A percentile compares a stretch with the other conserved stretches of the same genome.
Evolutionary conservation across 2,888 invertebrate species (phyloP).

Genomic region (Chesias legatella): DNA sequence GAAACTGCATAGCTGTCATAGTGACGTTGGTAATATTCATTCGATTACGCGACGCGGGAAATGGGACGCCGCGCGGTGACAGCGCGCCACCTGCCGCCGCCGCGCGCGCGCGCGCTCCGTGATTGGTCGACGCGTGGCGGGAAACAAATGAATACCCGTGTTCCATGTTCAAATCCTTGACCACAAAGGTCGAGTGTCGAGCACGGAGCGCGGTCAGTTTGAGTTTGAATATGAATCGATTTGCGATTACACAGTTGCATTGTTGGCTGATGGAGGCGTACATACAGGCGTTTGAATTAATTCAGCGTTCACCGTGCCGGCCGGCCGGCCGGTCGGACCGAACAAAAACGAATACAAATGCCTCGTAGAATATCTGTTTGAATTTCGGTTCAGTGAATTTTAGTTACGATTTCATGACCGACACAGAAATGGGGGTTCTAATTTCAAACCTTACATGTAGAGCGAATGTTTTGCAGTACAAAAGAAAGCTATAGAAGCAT

Average conservation of each 20-base stretch:
- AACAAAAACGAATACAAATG: constrained; percentile 1
- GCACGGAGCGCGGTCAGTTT: constrained; percentile 34
- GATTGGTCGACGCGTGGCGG: constrained; percentile 39
- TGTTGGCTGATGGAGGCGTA: constrained; percentile 6
- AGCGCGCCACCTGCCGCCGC: constrained; percentile 62
- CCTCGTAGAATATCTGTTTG: no score
- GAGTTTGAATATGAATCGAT: constrained; percentile 52
- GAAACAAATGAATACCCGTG: constrained; percentile 58
- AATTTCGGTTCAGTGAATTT: no score
- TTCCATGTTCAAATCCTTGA: constrained; percentile 46
- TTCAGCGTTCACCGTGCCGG: constrained; percentile 15
- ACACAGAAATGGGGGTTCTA: no score
- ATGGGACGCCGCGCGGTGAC: constrained; percentile 66
- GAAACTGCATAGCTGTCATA: constrained; percentile 64
- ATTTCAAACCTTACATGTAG: no score
- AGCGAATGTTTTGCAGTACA: no score
- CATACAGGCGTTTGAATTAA: constrained; percentile 18
- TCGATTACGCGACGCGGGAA: constrained; percentile 70
- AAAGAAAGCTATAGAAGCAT: no score
- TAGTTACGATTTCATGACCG: no score
- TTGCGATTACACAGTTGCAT: constrained; percentile 32
- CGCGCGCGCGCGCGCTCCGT: constrained; percentile 36
- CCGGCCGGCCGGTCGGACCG: no score
- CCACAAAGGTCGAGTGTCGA: constrained; percentile 50
- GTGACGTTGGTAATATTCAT: constrained; percentile 78